Evolutionary conservation across 2,888 invertebrate species (phyloP).

Genomic region (Napeogenes sylphis): DNA sequence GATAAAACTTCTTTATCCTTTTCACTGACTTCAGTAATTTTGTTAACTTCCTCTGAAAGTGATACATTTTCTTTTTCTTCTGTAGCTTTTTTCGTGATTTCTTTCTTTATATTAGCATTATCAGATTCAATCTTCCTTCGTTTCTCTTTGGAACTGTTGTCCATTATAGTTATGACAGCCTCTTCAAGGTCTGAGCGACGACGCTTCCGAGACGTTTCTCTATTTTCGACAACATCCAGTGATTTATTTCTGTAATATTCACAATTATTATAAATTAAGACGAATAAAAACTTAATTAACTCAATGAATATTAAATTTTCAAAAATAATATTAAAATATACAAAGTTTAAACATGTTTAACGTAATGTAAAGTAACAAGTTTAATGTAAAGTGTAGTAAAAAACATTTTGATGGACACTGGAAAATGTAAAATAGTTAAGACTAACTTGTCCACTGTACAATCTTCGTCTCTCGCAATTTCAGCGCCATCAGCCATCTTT

Average conservation of each 20-base stretch:
- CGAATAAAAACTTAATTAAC: background rate
- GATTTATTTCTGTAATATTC: slow-evolving; percentile 41
- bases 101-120: slow-evolving; percentile 9
- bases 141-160: slow-evolving; percentile 43
- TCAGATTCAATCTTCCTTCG: slow-evolving; percentile 39
- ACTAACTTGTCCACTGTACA: slow-evolving; percentile 35
- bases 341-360: no score
- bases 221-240: slow-evolving; percentile 38
- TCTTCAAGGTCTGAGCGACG: slow-evolving; percentile 59
- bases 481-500: slow-evolving; percentile 52
- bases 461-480: slow-evolving; percentile 44
- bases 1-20: background rate
- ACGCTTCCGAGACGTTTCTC: slow-evolving; percentile 50
- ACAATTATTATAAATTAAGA: slow-evolving; percentile 2
- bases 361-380: no score
- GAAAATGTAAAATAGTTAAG: background rate
- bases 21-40: slow-evolving; percentile 8
- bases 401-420: no score
- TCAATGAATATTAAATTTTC: no score
- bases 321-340: no score
- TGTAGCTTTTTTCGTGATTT: slow-evolving; percentile 16
- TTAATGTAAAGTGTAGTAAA: no score
- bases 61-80: slow-evolving; percentile 21
- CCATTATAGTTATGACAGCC: slow-evolving; percentile 50
- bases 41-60: slow-evolving; percentile 4